Percentiles rank a stretch among this genome's conserved stretches.
Evolutionary conservation across 2,888 invertebrate genomes (phyloP).

Genomic region (Ochlodes sylvanus): DNA sequence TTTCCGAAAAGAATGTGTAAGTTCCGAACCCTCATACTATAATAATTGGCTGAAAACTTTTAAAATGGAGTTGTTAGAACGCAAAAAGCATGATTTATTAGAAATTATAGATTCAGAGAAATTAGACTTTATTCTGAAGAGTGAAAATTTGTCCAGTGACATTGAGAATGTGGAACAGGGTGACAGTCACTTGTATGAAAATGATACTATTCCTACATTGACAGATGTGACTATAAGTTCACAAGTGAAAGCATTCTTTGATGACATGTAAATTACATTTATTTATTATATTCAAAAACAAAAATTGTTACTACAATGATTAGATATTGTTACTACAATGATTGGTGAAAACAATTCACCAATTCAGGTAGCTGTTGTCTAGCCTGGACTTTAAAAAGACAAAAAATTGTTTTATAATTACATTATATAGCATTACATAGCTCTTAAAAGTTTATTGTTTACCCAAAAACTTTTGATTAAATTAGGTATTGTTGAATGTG

Average conservation of each 20-base stretch:
- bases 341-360: too few species aligned
- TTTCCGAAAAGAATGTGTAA: slow-evolving; percentile 69
- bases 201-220: slow-evolving; percentile 70
- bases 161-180: slow-evolving; percentile 59
- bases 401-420: too few species aligned
- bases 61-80: slow-evolving; percentile 58
- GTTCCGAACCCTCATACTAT: slow-evolving; percentile 63
- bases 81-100: slow-evolving; percentile 60
- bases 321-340: too few species aligned
- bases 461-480: too few species aligned
- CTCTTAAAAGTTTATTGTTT: neutral
- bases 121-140: slow-evolving; percentile 65
- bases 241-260: slow-evolving; percentile 75
- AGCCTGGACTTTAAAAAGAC: too few species aligned
- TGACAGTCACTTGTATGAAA: slow-evolving; percentile 76
- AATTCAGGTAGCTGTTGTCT: neutral
- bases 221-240: slow-evolving; percentile 65
- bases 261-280: slow-evolving; percentile 62
- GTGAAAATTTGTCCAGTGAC: slow-evolving; percentile 67
- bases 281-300: too few species aligned
- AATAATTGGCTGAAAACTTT: slow-evolving; percentile 73
- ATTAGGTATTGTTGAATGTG: too few species aligned
- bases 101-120: slow-evolving; percentile 60
- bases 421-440: neutral
- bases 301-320: too few species aligned